phyloP scores from a whole-genome alignment of 2,888 invertebrate genomes.

The Graphium colonna region DNA sequence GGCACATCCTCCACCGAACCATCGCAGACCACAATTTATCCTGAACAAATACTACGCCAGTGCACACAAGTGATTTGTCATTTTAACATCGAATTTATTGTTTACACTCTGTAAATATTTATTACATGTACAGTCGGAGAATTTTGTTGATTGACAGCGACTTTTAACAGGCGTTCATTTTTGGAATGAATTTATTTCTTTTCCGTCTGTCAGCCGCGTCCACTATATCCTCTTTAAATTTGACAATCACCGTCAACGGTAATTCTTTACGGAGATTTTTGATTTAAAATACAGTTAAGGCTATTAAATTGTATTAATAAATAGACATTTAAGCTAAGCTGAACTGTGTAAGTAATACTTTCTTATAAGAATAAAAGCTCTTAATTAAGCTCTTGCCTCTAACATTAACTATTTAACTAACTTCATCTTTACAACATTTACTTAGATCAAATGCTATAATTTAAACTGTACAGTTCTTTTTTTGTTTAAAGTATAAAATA shows the following conservation, averaged over 20 bases:
- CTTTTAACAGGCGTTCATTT: constrained; percentile 52
- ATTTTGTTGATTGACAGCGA: constrained; percentile 52
- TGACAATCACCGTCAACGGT: not conserved
- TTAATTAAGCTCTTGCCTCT: too few relatives aligned
- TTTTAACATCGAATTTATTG: constrained; percentile 55
- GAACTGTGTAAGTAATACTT: too few relatives aligned
- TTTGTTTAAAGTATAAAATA: too few relatives aligned
- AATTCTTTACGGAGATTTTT: constrained; percentile 4
- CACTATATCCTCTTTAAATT: constrained; percentile 18
- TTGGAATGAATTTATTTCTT: constrained; percentile 57
- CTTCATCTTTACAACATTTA: too few relatives aligned
- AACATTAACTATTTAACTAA: too few relatives aligned
- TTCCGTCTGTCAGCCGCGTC: constrained; percentile 33
- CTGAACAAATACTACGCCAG: constrained; percentile 38
- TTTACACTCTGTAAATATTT: constrained; percentile 37
- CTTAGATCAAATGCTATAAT: too few relatives aligned
- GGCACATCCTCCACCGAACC: constrained; percentile 61
- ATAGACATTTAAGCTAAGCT: too few relatives aligned
- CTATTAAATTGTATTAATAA: not conserved
- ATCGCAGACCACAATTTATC: constrained; percentile 43
- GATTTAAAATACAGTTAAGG: too few relatives aligned
- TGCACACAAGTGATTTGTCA: constrained; percentile 63
- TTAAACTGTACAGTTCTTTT: too few relatives aligned
- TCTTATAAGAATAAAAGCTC: too few relatives aligned
- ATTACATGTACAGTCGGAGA: constrained; percentile 25